These are phyloP conservation scores for Choristoneura fumiferana DNA, from an alignment of 1,140 invertebrate genomes.

Conservation along the genomic window DNA sequence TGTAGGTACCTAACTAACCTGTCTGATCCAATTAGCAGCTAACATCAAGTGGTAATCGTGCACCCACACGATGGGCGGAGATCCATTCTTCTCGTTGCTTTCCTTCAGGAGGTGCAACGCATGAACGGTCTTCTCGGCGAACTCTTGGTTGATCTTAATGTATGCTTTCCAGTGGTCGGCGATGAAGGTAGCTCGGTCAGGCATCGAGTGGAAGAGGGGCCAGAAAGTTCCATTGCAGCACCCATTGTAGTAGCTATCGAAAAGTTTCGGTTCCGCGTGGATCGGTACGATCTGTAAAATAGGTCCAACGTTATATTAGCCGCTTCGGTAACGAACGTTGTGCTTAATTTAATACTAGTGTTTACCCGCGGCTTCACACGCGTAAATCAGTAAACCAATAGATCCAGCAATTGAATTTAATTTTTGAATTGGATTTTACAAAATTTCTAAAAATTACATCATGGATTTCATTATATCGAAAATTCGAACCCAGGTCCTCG, in stretches of 20 bases:
- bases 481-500: too few relatives aligned
- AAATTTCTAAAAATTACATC: too few relatives aligned
- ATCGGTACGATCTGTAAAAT: conserved; percentile 89
- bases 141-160: conserved; percentile 88
- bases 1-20: conserved; percentile 71
- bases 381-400: too few relatives aligned
- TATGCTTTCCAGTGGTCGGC: conserved; percentile 91
- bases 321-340: background rate
- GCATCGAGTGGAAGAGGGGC: conserved; percentile 95
- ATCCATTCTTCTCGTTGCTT: conserved; percentile 78
- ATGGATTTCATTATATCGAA: too few relatives aligned
- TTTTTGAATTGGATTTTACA: too few relatives aligned
- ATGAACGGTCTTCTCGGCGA: conserved; percentile 88
- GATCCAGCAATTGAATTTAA: too few relatives aligned
- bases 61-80: conserved; percentile 90
- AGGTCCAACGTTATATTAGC: too few relatives aligned
- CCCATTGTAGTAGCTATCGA: conserved; percentile 94
- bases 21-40: conserved; percentile 92
- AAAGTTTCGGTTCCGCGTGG: conserved; percentile 84
- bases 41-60: conserved; percentile 96
- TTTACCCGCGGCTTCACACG: too few relatives aligned
- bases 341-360: background rate
- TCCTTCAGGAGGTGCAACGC: conserved; percentile 83
- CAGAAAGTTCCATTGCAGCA: conserved; percentile 95
- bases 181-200: conserved; percentile 87